phyloP scores from a whole-genome alignment of 2,113 vertebrate genomes.

The Cercopithecus mona region DNA sequence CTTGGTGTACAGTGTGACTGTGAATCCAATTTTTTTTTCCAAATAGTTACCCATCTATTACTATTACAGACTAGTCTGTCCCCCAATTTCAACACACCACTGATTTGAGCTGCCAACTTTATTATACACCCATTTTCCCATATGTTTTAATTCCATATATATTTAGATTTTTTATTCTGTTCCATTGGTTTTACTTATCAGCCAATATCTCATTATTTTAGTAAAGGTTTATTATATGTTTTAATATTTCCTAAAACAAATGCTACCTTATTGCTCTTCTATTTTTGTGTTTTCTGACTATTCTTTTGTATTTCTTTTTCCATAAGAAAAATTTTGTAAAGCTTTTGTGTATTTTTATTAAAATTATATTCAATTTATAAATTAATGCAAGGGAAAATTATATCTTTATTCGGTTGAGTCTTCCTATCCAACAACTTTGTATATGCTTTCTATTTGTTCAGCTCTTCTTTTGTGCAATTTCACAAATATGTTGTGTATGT shows the following conservation, averaged over 20 bases:
- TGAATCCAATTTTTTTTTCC: not conserved
- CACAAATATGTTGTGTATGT: not conserved
- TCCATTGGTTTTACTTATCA: not conserved
- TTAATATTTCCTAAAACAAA: not conserved
- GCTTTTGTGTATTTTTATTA: not conserved
- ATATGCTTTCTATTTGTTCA: not conserved
- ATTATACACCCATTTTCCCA: not conserved
- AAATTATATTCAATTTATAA: not conserved
- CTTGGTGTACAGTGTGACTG: not conserved
- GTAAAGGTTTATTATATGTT: not conserved
- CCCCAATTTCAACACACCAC: not conserved
- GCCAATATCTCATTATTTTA: not conserved
- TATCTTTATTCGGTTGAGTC: not conserved
- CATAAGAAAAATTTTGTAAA: not conserved
- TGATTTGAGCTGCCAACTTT: not conserved
- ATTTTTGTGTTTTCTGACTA: not conserved
- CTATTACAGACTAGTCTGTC: not conserved
- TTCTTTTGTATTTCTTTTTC: not conserved
- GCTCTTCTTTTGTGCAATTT: not conserved
- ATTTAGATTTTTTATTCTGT: not conserved
- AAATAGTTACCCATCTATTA: not conserved
- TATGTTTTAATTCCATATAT: not conserved
- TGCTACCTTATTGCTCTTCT: not conserved
- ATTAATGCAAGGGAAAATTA: not conserved
- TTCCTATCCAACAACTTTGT: not conserved